Percentiles rank a stretch among this genome's conserved stretches.
phyloP scores from a whole-genome alignment of 2,113 vertebrate genomes.

The Sialia sialis region DNA sequence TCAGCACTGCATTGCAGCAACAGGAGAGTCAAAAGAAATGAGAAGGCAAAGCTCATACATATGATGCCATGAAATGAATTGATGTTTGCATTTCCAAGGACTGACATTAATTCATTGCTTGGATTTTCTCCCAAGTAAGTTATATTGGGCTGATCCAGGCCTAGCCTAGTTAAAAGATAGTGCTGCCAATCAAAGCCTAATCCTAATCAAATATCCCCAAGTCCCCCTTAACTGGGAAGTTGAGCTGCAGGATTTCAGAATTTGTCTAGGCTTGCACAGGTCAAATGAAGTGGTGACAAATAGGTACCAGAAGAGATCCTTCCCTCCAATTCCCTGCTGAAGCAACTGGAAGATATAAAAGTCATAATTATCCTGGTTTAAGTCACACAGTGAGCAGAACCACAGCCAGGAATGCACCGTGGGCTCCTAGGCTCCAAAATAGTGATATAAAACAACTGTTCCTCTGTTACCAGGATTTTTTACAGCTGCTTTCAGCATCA shows the following conservation, averaged over 20 bases:
- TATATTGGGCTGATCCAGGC: neutral
- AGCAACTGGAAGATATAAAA: slow-evolving; percentile 22
- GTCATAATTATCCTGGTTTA: neutral
- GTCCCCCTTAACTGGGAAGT: neutral
- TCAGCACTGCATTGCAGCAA: neutral
- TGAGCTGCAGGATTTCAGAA: neutral
- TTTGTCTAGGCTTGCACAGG: neutral
- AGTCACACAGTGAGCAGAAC: neutral
- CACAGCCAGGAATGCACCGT: neutral
- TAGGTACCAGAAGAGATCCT: neutral
- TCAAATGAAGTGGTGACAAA: slow-evolving; percentile 2
- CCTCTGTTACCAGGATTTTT: neutral
- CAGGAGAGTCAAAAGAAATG: neutral
- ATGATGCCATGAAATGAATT: neutral
- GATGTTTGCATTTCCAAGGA: neutral
- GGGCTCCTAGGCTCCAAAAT: neutral
- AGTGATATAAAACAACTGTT: neutral
- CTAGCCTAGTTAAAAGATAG: neutral
- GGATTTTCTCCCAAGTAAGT: neutral
- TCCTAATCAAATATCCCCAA: neutral
- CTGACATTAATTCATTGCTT: neutral
- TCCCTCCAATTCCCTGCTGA: neutral
- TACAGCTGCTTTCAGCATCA: neutral
- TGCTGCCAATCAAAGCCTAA: neutral
- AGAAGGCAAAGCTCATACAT: neutral